Evolutionary conservation across 2,888 invertebrate species (phyloP), one percentile per base, ranked within the genome.

Genomic region (Phytoseiulus persimilis): DNA sequence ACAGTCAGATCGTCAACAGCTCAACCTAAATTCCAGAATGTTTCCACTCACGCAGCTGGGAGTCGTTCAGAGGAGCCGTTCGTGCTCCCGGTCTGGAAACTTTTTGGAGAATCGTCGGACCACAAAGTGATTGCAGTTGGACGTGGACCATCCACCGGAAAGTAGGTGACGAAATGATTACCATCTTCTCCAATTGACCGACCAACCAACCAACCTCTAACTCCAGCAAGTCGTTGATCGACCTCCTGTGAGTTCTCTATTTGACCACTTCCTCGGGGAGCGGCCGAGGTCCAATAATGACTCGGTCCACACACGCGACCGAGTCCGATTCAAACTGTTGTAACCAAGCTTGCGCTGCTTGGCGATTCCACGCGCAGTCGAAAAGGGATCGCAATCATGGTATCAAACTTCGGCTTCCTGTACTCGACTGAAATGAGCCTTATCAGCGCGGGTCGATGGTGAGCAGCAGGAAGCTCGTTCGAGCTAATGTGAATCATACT

Each of bases 111-210:
- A 65, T 65, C 65, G 28, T 65, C 65, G 11, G 65, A 65, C 65
- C 65, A 23, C 65, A 65, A 65, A 65, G 65, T 65, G 65, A 65
- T 65, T 65, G 65, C 65, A 65, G 65, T 65, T 65, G 65, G 65
- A 65, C 65, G 65, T 65, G 65, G 65, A 65, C 65, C 18, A 2
- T 65, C 28, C 65, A 28, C 11, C 65, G 18, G 28, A 28, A 65
- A 65, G 65, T 65, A 65, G 65, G 65, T 65, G 65, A 65, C 65
- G 65, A 65, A 65, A 65, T 65, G 65, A 65, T 65, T 65, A 65
- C 65, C 65, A 65, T 65, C 65, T 65, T 65, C 65, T 14, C 65
- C 65, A 65, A 65, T 65, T 28, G 65, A 65, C 28, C 18, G 65
- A 65, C 65, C 65, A 28, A 65, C 65, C 65, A 28, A 3, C 65